phyloP scores from a whole-genome alignment of 1,140 invertebrate genomes.

The Drosophila melanica region DNA sequence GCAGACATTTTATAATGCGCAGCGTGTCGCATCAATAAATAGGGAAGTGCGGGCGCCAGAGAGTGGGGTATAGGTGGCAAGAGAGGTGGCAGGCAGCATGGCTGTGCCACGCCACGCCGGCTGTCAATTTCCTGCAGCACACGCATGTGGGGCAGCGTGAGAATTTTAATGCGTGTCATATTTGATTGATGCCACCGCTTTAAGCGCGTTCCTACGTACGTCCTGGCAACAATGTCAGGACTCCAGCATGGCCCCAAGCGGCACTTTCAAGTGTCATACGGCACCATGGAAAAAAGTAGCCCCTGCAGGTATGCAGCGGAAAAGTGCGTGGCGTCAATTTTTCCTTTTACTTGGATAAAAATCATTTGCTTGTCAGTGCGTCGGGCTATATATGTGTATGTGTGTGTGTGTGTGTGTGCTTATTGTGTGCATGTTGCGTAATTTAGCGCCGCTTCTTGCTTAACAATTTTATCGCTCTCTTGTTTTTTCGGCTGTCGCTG shows the following conservation, averaged over 20 bases:
- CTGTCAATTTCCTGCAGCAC: conserved; percentile 52
- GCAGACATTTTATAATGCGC: conserved; percentile 57
- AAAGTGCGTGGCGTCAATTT: conserved; percentile 61
- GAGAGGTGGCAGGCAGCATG: conserved; percentile 3
- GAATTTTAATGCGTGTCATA: conserved; percentile 82
- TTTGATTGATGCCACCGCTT: conserved; percentile 74
- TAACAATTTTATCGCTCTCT: conserved; percentile 71
- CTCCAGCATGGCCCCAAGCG: conserved; percentile 72
- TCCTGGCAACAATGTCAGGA: conserved; percentile 73
- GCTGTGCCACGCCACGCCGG: not conserved
- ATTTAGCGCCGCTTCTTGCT: conserved; percentile 70
- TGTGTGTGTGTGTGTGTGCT: conserved; percentile 14
- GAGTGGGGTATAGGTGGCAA: not conserved
- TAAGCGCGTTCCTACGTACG: conserved; percentile 1
- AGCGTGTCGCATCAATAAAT: conserved; percentile 38
- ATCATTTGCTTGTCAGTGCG: conserved; percentile 44
- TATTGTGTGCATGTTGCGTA: conserved; percentile 61
- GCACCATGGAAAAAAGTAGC: conserved; percentile 23
- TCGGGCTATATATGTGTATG: not conserved
- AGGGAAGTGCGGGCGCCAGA: not conserved
- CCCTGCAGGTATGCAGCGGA: conserved; percentile 78
- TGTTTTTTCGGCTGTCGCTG: conserved; percentile 9
- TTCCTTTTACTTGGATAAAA: conserved; percentile 23
- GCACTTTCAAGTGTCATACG: conserved; percentile 59
- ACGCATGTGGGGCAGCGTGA: conserved; percentile 34